Percentiles rank a stretch among this genome's conserved stretches.
Conservation (phyloP, 2,797 vertebrate genomes). For the Urocyon cinereoargenteus region DNA sequence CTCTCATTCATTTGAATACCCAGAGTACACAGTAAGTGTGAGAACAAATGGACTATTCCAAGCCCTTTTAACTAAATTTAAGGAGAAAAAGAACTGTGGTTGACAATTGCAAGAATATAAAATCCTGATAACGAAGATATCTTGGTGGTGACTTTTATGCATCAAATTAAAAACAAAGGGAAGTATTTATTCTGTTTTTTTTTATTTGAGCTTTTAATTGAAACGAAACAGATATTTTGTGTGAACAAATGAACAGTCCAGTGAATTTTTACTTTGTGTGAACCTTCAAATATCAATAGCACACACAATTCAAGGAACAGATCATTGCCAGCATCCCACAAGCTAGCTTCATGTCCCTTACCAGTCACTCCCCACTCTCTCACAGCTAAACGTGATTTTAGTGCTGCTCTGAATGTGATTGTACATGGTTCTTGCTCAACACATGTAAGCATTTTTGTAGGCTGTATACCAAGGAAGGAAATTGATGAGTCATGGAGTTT, state of each 20-base stretch:
- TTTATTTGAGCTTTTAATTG: conserved; percentile 21
- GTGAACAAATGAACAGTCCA: not conserved
- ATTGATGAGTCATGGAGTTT: not conserved
- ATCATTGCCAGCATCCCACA: not conserved
- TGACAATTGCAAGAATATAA: not conserved
- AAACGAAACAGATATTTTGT: not conserved
- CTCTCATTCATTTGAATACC: not conserved
- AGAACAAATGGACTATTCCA: not conserved
- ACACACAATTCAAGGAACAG: not conserved
- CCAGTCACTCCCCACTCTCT: not conserved
- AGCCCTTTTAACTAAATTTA: not conserved
- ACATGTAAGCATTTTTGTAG: not conserved
- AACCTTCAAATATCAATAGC: not conserved
- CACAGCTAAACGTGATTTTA: not conserved
- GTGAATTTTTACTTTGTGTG: not conserved
- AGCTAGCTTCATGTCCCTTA: not conserved
- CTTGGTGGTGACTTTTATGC: not conserved
- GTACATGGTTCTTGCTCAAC: not conserved
- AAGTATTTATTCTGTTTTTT: not conserved
- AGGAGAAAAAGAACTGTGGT: not conserved
- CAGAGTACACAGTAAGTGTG: not conserved
- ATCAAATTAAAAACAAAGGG: conserved; percentile 24
- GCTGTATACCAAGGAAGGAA: not conserved
- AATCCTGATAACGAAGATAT: not conserved
- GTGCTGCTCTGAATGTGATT: not conserved